Evolutionary conservation across 1,140 invertebrate genomes (phyloP), one percentile per base, ranked within the genome.

Genomic region (Hycleus cichorii): DNA sequence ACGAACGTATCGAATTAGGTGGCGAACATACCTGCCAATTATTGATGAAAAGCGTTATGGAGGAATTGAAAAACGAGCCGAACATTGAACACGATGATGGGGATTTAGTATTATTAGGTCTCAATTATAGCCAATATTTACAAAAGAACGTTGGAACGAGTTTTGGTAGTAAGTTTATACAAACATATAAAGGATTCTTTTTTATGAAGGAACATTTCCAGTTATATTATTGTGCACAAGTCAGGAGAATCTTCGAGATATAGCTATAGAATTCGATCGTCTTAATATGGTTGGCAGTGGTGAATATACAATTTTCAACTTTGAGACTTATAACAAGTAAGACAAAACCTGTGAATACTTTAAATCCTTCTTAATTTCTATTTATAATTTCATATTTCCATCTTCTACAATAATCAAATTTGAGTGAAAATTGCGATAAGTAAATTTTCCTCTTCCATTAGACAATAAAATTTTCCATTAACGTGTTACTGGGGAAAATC

Each of bases 271-370:
- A 10, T 94, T 95, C 9, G 87, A 94, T 66, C 87, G 93, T 64
- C 79, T 97, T 39, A 91, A 93, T 56, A 95, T 97, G 90, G 88
- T 93, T 43, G 87, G 89, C 64, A 93, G 90, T 55, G 95, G 95
- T 10, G 95, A 98, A 79, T 98, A 97, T 75, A 93, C 96, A 38
- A 97, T 98, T 78, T 94, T 98, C 76, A 98, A 95, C 73, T 94
- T 98, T 66, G 94, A 97, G 74, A 78, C 97, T 8, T 95, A 95
- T 72, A 92, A 89, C 59, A 95, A 92, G 94, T 97, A 80, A 86
- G 85, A 18, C 1, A 18, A 18, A 18, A 18, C 18, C 18, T 18
- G 18, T 18, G 2, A 18, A 18, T 18, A 18, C 18, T 18, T 18
- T 18, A 18, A 18, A 18, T 18, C 18, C 1, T 18, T 18, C 18